Evolutionary conservation across 2,797 vertebrate species (phyloP), one percentile per base, ranked within the genome.

Genomic region (Avahi laniger): DNA sequence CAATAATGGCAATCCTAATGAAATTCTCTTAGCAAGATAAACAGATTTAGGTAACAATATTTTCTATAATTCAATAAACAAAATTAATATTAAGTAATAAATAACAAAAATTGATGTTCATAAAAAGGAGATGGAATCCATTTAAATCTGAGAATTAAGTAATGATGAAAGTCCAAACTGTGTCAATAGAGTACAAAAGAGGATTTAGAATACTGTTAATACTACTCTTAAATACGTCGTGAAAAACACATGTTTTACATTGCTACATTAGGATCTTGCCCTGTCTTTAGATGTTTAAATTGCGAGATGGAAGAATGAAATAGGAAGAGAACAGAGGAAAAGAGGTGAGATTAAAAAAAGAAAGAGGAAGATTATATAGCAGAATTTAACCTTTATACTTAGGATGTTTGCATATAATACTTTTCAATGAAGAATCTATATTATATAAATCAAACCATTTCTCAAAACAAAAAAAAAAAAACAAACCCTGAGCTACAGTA

Each of bases 381-480:
- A 87, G 7, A 93, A 48, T 73, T 73, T 79, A 65, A 92, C 48
- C 1, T 65, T 38, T 13, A 70, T n/a, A 73, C 50, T 18, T 92
- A 89, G 2, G 18, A 2, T 18, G 17, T 54, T 82, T 92, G 22
- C 69, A 82, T 81, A 35, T 48, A 79, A 59, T 28, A 73, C 59
- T 46, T 88, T 86, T 43, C 48, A 92, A 22, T 54, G n/a, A 17
- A 93, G 6, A 76, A 33, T 75, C 14, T 54, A 76, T 65, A 76
- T 72, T 83, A 17, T 57, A 69, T 52, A 89, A 90, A 46, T 48
- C 33, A 65, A 92, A 76, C 13, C 0, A 65, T 84, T 96, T 93
- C 61, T 83, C 46, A 59, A 73, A 48, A 79, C 91, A 92, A 93
- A 91, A 52, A 41, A 41, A 41, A 48, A 79, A 92, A 90, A 93